Base-by-base conservation (phyloP, 2,888 invertebrate genomes). In the Monopis laevigella region DNA sequence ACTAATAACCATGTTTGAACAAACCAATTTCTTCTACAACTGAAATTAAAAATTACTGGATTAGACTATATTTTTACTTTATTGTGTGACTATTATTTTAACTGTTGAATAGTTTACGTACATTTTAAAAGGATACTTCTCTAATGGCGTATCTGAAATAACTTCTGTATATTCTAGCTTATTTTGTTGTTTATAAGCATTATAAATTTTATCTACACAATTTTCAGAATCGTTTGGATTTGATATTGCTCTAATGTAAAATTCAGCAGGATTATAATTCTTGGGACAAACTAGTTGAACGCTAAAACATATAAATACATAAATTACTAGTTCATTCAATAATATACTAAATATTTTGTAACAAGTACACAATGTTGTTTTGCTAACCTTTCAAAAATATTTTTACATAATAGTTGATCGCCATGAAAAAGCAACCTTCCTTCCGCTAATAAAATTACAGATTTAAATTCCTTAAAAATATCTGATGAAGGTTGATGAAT, bases 401-500 rank as follows among this genome's bases (percentile, higher is more conserved):
- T 54, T 32, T 72, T 72, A 1, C 90, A 90, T 32, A 86, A 83
- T 2, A 82, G 67, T n/a, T 86, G 83, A 1, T 85, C 80, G 1
- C 95, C 95, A 56, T 92, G 86, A 55, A 86, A 90, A 12, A 93
- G 84, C 12, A 92, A 73, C 49, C 84, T 82, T 0, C 96, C 96
- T 21, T 87, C 87, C 5, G 91, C 86, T 71, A 96, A 83, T 16
- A 96, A 71, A 41, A 90, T 71, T 6, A 92, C 82, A 36, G 89
- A 84, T 50, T 88, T 88, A 65, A 96, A 95, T 53, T 90, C 82
- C 47, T 88, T 88, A 53, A 91, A 92, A 32, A 91, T 68, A 49
- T 93, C 90, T 1, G 92, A 93, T 0, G 92, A 90, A 0, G 96
- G 96, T 62, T 96, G 96, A 65, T 96, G 96, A 34, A 96, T 89